phyloP scores from a whole-genome alignment of 2,797 vertebrate species.

The Hoplostethus atlanticus region DNA sequence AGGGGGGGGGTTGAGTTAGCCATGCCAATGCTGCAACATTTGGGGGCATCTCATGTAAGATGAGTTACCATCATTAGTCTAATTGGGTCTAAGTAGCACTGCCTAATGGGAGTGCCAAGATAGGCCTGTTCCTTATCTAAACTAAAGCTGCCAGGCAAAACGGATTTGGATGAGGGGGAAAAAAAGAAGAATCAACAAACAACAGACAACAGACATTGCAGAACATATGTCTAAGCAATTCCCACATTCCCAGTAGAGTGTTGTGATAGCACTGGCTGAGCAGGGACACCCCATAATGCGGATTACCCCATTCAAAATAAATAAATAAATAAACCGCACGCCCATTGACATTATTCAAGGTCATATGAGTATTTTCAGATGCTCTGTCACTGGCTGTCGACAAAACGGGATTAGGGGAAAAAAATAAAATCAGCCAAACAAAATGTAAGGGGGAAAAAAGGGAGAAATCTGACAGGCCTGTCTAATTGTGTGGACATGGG shows the following conservation, averaged over 20 bases:
- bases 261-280: slow-evolving; percentile 53
- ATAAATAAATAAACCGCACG: slow-evolving; percentile 33
- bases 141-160: slow-evolving; percentile 70
- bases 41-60: slow-evolving; percentile 63
- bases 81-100: slow-evolving; percentile 72
- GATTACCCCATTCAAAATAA: slow-evolving; percentile 60
- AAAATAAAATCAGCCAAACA: slow-evolving; percentile 44
- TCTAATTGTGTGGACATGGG: slow-evolving; percentile 61
- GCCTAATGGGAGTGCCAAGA: slow-evolving; percentile 63
- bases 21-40: slow-evolving; percentile 56
- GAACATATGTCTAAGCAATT: slow-evolving; percentile 72
- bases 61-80: slow-evolving; percentile 72
- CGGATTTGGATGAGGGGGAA: slow-evolving; percentile 55
- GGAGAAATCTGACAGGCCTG: slow-evolving; percentile 42
- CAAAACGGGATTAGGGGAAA: slow-evolving; percentile 51
- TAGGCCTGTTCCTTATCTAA: slow-evolving; percentile 67
- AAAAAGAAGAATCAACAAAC: slow-evolving; percentile 64
- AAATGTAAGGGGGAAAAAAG: slow-evolving; percentile 49
- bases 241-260: slow-evolving; percentile 63
- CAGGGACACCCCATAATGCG: slow-evolving; percentile 46
- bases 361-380: slow-evolving; percentile 71
- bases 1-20: not conserved
- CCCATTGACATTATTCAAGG: slow-evolving; percentile 69
- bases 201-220: slow-evolving; percentile 67
- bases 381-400: slow-evolving; percentile 61